A percentile compares a stretch with the other conserved stretches of the same genome.
Conservation (phyloP, 2,113 vertebrate species). For the Limanda limanda region DNA sequence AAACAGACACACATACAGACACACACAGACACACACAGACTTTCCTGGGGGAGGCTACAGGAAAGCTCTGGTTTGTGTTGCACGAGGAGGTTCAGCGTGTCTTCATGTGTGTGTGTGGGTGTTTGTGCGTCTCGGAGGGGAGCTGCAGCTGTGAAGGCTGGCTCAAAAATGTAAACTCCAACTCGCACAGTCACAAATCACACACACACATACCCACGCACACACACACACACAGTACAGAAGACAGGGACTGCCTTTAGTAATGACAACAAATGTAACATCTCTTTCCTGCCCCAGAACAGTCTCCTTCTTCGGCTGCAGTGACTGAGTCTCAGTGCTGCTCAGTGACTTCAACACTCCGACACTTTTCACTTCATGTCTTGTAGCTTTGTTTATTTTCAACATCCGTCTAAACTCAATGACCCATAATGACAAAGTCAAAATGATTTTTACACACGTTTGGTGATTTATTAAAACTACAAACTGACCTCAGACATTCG, state of each 20-base stretch:
- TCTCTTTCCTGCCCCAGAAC: slow-evolving; percentile 13
- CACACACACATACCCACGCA: background rate
- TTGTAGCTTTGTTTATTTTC: no score
- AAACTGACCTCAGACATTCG: no score
- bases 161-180: slow-evolving; percentile 25
- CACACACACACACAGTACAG: slow-evolving; percentile 2
- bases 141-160: slow-evolving; percentile 57
- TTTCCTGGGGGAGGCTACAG: no score
- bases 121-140: slow-evolving; percentile 50
- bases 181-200: background rate
- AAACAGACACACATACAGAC: background rate
- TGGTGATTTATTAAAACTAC: no score
- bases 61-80: no score
- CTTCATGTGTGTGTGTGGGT: slow-evolving; percentile 35
- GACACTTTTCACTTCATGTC: no score
- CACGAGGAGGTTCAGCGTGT: slow-evolving; percentile 14
- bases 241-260: slow-evolving; percentile 25
- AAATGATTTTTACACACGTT: no score
- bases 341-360: no score
- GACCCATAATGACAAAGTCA: no score
- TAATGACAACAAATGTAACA: slow-evolving; percentile 20
- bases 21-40: background rate
- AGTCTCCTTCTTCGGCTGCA: background rate
- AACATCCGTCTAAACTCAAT: no score
- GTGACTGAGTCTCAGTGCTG: background rate